Base-by-base conservation (phyloP, 2,888 invertebrate genomes). In the Trichogramma evanescens region DNA sequence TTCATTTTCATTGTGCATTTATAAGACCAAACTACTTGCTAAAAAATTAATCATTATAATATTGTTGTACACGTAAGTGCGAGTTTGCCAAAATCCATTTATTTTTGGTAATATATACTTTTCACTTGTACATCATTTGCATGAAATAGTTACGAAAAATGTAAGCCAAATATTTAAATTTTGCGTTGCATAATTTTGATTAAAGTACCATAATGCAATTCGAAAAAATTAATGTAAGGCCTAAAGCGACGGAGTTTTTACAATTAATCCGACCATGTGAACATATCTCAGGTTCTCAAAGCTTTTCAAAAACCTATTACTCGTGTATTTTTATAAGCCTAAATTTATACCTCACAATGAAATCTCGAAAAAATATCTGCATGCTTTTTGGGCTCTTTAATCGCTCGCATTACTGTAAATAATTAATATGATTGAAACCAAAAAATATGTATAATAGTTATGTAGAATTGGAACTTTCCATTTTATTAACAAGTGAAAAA, bases 401-500 rank as follows among this genome's bases (percentile, higher is more conserved):
- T 9, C 58, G 63, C 2, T 56, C 51, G 1, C 8, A 10, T 64
- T 66, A 6, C 54, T 66, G 5, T 55, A 69, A 63, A 67, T 69
- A 46, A 70, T 72, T 58, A 58, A 60, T 50, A 67, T 69, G 65
- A 71, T 70, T 64, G 8, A 49, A 42, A 54, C 6, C 45, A 45
- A 45, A 45, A 45, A 8, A 26, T 26, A 26, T 26, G 26, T 26
- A 26, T 26, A 26, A 26, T 26, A 26, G 26, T 26, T 26, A 26
- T 26, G 26, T 26, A 26, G 26, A 26, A 26, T 26, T 26, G 26
- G 26, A 26, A 26, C 26, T 26, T 26, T 26, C 1, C 26, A 26
- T 26, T 26, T 26, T 26, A 26, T 26, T 74, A 2, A 58, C 65
- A 26, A 72, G 70, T 63, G 74, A 74, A 63, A 64, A 66, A 4